Percentiles rank a stretch among this genome's conserved stretches.
Conservation (phyloP, 2,797 vertebrate genomes). For the Protosalanx chinensis region DNA sequence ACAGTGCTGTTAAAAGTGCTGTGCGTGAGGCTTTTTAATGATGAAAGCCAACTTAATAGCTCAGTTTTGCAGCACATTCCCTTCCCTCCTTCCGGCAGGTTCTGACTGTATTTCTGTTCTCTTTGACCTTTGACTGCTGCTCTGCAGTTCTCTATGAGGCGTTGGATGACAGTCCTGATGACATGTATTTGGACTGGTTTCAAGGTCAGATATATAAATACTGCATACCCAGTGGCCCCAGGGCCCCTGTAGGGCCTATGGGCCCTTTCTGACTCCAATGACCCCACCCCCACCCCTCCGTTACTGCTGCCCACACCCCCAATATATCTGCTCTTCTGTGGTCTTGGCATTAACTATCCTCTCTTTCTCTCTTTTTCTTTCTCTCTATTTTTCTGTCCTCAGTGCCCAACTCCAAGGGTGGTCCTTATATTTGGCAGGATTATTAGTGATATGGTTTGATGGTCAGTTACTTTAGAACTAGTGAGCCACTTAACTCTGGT, state of each 20-base stretch:
- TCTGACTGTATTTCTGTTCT: conserved; percentile 60
- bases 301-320: conserved; percentile 46
- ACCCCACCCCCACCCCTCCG: conserved; percentile 19
- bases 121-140: conserved; percentile 57
- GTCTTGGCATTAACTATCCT: conserved; percentile 33
- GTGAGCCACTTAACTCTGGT: conserved; percentile 16
- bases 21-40: not conserved
- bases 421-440: conserved; percentile 38
- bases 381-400: conserved; percentile 22
- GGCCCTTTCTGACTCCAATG: conserved; percentile 40
- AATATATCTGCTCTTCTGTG: conserved; percentile 42
- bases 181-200: conserved; percentile 81
- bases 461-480: conserved; percentile 24
- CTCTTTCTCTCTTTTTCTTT: conserved; percentile 8
- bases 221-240: conserved; percentile 28
- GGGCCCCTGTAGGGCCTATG: conserved; percentile 48
- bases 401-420: conserved; percentile 48
- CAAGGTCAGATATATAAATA: conserved; percentile 73
- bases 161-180: conserved; percentile 76
- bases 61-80: too few species aligned
- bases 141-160: conserved; percentile 75
- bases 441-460: conserved; percentile 26
- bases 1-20: not conserved
- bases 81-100: conserved; percentile 32
- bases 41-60: too few species aligned